These are phyloP conservation scores for Gymnorhina tibicen DNA, from an alignment of 2,113 vertebrate species.

Conservation along the genomic window DNA sequence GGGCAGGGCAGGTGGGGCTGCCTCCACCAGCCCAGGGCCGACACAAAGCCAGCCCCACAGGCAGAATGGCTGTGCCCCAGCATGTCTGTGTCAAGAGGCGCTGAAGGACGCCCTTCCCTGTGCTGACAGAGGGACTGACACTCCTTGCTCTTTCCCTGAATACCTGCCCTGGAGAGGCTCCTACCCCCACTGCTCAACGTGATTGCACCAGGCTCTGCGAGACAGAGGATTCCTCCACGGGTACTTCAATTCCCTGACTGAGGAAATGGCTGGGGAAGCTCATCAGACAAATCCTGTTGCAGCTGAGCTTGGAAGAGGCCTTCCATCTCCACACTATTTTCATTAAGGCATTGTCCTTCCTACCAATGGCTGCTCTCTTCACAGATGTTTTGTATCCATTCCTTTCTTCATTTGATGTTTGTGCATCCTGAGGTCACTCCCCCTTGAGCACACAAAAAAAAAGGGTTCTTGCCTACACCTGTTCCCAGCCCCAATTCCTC, in stretches of 20 bases:
- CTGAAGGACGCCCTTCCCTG: not conserved
- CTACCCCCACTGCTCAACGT: not conserved
- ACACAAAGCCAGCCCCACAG: not conserved
- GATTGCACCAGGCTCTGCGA: not conserved
- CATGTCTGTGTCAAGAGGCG: not conserved
- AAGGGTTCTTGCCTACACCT: not conserved
- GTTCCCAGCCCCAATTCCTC: not conserved
- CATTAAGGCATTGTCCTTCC: not conserved
- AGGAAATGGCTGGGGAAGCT: not conserved
- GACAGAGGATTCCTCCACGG: not conserved
- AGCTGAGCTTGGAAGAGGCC: not conserved
- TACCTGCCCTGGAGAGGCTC: not conserved
- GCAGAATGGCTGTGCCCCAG: not conserved
- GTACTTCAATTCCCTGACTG: not conserved
- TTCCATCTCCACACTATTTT: not conserved
- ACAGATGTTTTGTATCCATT: not conserved
- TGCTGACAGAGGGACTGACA: not conserved
- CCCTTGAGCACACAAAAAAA: not conserved
- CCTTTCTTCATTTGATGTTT: not conserved
- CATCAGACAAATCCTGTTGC: not conserved
- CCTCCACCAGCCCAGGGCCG: not conserved
- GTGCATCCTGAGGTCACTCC: not conserved
- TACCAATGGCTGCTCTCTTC: not conserved
- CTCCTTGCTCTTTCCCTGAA: not conserved
- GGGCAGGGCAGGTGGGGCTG: not conserved